Evolutionary conservation across 2,797 vertebrate genomes (phyloP).

Genomic region (Anomalospiza imberbis): DNA sequence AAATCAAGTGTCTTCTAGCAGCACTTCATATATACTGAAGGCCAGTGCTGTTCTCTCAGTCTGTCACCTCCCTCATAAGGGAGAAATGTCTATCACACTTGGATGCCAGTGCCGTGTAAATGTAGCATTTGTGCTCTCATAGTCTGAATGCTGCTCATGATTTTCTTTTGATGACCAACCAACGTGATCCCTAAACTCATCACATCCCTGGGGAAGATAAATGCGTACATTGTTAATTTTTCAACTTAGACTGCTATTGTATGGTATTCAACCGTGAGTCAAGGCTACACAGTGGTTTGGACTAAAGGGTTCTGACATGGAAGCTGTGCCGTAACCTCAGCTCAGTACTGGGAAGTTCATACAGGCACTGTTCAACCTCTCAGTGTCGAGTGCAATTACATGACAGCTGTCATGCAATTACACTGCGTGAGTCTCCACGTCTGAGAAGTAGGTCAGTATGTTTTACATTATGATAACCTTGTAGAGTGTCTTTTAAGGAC

Average conservation of each 20-base stretch:
- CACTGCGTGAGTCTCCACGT: not conserved
- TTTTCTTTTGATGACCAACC: constrained; percentile 99
- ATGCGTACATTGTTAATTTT: constrained; percentile 61
- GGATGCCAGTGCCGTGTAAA: constrained; percentile 94
- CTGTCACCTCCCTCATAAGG: constrained; percentile 70
- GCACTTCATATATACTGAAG: constrained; percentile 80
- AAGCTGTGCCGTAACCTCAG: not conserved
- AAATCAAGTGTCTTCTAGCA: constrained; percentile 79
- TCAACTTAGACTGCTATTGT: constrained; percentile 28
- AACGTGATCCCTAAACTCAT: constrained; percentile 98
- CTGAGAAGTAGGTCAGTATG: not conserved
- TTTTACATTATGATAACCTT: not conserved
- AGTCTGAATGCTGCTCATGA: constrained; percentile 99
- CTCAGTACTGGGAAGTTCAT: not conserved
- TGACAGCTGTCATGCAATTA: not conserved
- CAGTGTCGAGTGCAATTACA: not conserved
- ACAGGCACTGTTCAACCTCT: not conserved
- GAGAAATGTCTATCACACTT: constrained; percentile 87
- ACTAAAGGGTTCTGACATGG: not conserved
- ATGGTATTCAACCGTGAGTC: constrained; percentile 47
- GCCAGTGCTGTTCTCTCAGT: constrained; percentile 81
- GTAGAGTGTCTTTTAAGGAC: not conserved
- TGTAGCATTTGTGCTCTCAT: constrained; percentile 99
- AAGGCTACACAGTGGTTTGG: not conserved
- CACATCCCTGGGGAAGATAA: constrained; percentile 87